Base-by-base conservation (phyloP, 2,888 invertebrate genomes). In the Diaphora mendica region DNA sequence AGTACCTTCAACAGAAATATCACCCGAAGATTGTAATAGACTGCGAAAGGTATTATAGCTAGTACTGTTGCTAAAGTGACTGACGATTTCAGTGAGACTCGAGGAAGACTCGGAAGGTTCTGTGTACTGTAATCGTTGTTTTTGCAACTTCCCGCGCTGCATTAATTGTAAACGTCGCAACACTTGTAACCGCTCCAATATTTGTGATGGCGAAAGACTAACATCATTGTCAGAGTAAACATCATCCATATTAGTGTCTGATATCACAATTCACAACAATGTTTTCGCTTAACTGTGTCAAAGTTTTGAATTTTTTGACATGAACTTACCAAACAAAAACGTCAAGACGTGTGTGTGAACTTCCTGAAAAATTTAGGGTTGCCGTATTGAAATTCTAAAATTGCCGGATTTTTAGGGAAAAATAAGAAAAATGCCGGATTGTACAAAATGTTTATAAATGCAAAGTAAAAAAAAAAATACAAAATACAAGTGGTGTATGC, bases 11-110 rank as follows among this genome's bases (percentile, higher is more conserved):
- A 81, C 77, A n/a, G 86, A 77, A 79, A 86, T 79, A 74, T 90
- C 90, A 44, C 85, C 84, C 3, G 93, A 84, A 51, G 91, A 91
- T 68, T 93, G 91, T 30, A 95, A 85, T 81, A 95, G 89, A 85
- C 93, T 94, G 30, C 90, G 91, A 85, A 95, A 95, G 33, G 95
- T 94, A 74, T 94, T 94, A 77, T 95, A 95, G 84, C 93, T 94
- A 11, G 95, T 94, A 70, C 90, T 94, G 71, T 89, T 93, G 79
- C 91, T 94, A 76, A 95, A 95, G 77, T 95, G 94, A 80, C 94
- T 94, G 23, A 95, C 91, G 59, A 95, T 90, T 90, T 95, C 95
- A 23, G 94, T 94, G 30, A 92, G 83, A 79, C 88, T 91, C 17
- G 93, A 90, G 7, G 93, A 90, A 72, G 87, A 90, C 87, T 92